These are phyloP conservation scores for Hybos culiciformis DNA, from an alignment of 2,888 invertebrate genomes.

Conservation along the genomic window DNA sequence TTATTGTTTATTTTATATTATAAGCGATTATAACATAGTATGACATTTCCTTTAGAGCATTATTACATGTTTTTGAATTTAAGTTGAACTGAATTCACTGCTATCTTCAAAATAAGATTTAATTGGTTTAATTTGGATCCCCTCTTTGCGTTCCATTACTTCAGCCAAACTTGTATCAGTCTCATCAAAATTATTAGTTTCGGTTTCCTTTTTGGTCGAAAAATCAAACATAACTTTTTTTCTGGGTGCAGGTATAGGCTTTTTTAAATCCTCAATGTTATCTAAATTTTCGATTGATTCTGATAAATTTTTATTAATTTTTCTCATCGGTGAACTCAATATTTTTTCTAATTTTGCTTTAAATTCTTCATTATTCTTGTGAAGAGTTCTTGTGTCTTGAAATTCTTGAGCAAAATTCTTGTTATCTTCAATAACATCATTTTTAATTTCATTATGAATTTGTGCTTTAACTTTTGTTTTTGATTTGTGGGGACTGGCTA, in stretches of 20 bases:
- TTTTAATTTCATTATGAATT: neutral
- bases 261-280: neutral
- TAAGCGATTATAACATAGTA: too few species aligned
- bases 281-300: conserved; percentile 2
- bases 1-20: too few species aligned
- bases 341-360: conserved; percentile 25
- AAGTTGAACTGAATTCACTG: too few species aligned
- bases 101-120: too few species aligned
- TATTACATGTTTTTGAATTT: too few species aligned
- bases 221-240: conserved; percentile 30
- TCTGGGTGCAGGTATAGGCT: conserved; percentile 29
- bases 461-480: neutral
- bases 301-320: conserved; percentile 10
- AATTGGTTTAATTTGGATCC: too few species aligned
- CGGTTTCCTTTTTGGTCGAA: too few species aligned
- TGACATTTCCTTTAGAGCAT: too few species aligned
- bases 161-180: too few species aligned
- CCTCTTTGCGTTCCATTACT: too few species aligned
- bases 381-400: neutral
- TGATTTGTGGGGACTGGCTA: neutral
- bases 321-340: conserved; percentile 20
- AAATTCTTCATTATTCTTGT: conserved; percentile 14
- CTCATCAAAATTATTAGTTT: too few species aligned
- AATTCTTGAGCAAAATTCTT: too few species aligned
- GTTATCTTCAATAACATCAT: neutral